Evolutionary conservation across 2,113 vertebrate genomes (phyloP).

Genomic region (Heterotis niloticus): DNA sequence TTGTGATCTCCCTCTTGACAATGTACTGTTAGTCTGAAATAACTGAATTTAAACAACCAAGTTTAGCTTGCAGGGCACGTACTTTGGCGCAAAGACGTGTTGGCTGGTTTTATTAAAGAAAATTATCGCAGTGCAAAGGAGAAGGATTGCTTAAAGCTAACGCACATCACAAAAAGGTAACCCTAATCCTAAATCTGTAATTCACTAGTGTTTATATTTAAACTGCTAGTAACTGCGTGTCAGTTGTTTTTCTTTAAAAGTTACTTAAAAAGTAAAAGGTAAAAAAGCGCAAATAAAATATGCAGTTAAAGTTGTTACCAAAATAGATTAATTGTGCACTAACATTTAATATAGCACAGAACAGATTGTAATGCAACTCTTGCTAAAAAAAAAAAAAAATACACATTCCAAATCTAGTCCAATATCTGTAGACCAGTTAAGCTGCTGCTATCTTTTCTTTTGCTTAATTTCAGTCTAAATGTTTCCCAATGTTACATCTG

Average conservation of each 20-base stretch:
- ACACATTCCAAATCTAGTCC: conserved; percentile 59
- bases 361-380: conserved; percentile 70
- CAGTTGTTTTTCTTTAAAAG: conserved; percentile 63
- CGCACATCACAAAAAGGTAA: conserved; percentile 96
- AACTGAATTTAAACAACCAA: conserved; percentile 88
- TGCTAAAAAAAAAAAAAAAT: conserved; percentile 58
- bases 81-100: conserved; percentile 78
- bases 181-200: conserved; percentile 91
- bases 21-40: conserved; percentile 75
- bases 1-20: conserved; percentile 67
- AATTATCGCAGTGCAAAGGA: conserved; percentile 87
- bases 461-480: conserved; percentile 56
- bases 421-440: conserved; percentile 61
- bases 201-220: conserved; percentile 81
- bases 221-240: conserved; percentile 80
- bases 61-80: conserved; percentile 84
- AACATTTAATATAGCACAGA: conserved; percentile 60
- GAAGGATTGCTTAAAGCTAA: conserved; percentile 96
- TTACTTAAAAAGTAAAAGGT: conserved; percentile 53
- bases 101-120: conserved; percentile 90
- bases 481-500: conserved; percentile 56
- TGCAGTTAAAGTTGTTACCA: conserved; percentile 61
- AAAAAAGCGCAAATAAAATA: conserved; percentile 59
- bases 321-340: conserved; percentile 64
- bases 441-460: conserved; percentile 67